Evolutionary conservation across 2,797 vertebrate genomes (phyloP).

Genomic region (Microchirus variegatus): DNA sequence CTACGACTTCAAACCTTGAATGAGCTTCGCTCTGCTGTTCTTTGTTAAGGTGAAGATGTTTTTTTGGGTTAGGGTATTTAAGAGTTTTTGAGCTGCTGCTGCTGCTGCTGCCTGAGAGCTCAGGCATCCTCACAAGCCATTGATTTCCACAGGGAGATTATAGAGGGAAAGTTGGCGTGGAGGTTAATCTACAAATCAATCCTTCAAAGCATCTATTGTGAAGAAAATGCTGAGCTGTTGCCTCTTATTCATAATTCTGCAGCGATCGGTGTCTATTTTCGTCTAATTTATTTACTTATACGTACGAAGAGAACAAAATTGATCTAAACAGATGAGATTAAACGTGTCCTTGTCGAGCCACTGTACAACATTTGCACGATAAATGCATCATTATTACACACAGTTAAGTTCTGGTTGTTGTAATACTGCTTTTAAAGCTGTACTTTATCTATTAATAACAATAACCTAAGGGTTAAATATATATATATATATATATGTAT

Average conservation of each 20-base stretch:
- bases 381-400: no score
- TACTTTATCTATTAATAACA: no score
- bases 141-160: conserved; percentile 47
- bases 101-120: conserved; percentile 14
- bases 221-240: not conserved
- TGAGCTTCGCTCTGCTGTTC: conserved; percentile 7
- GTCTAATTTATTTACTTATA: no score
- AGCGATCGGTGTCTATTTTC: not conserved
- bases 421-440: no score
- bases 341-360: no score
- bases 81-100: conserved; percentile 28
- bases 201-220: conserved; percentile 31
- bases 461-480: no score
- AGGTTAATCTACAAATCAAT: conserved; percentile 62
- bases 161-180: conserved; percentile 33
- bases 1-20: conserved; percentile 2
- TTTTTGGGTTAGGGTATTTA: conserved; percentile 12
- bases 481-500: no score
- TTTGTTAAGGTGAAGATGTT: conserved; percentile 24
- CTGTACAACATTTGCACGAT: no score
- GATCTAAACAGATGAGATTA: no score
- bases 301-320: no score
- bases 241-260: conserved; percentile 1
- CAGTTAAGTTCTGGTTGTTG: no score
- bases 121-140: conserved; percentile 45